Conservation (phyloP, 2,888 invertebrate genomes). For the Quadroppia sp. region DNA sequence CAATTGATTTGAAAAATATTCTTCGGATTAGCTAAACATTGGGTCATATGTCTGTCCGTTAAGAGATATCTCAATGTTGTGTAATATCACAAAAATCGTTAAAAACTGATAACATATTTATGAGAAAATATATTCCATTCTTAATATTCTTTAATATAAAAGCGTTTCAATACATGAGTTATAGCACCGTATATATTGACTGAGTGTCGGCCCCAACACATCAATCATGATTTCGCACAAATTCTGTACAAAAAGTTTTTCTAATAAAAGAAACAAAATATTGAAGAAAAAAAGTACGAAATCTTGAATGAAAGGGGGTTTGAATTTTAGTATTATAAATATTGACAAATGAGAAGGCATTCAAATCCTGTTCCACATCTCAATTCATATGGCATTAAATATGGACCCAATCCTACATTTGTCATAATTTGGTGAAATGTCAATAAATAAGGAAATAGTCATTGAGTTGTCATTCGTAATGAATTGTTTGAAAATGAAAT, state of each 20-base stretch:
- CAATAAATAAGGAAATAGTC: too few relatives aligned
- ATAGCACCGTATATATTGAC: not conserved
- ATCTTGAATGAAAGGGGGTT: too few relatives aligned
- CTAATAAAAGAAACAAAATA: not conserved
- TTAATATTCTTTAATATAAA: not conserved
- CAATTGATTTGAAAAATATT: too few relatives aligned
- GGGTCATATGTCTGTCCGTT: too few relatives aligned
- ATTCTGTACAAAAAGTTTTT: not conserved
- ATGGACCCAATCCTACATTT: conserved; percentile 1
- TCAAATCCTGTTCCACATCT: not conserved
- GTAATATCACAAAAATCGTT: too few relatives aligned
- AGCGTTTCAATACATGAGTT: not conserved
- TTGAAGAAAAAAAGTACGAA: not conserved
- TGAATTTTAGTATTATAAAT: too few relatives aligned
- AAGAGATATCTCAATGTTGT: too few relatives aligned
- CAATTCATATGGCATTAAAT: not conserved
- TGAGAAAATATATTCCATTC: not conserved
- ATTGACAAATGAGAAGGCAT: not conserved
- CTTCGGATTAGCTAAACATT: too few relatives aligned
- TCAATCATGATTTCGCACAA: not conserved
- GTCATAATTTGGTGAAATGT: conserved; percentile 28
- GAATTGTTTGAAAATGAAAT: not conserved
- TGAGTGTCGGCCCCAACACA: not conserved
- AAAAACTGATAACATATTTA: conserved; percentile 13
- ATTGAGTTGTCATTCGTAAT: not conserved